phyloP scores from a whole-genome alignment of 2,888 invertebrate species.

The Eupithecia vulgata region DNA sequence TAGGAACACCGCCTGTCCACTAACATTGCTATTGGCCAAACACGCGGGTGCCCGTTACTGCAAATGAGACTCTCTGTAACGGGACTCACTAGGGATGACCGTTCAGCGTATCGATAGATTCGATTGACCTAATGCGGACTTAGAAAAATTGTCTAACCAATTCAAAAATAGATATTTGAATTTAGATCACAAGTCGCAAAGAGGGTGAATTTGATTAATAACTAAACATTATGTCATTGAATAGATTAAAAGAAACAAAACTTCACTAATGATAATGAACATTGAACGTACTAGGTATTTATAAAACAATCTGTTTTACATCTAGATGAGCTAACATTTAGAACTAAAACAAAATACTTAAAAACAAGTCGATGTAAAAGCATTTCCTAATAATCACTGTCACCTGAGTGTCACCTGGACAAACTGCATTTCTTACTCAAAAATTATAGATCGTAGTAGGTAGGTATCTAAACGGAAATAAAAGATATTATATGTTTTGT shows the following conservation, averaged over 20 bases:
- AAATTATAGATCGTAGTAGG: too few relatives aligned
- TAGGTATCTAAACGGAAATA: too few relatives aligned
- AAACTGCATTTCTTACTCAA: neutral
- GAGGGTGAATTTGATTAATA: neutral
- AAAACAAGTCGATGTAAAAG: neutral
- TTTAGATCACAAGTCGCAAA: neutral
- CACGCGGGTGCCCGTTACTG: slow-evolving; percentile 41
- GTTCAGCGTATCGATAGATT: slow-evolving; percentile 35
- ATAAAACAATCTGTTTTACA: neutral
- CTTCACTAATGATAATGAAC: too few relatives aligned
- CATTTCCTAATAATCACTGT: neutral
- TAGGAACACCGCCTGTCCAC: neutral
- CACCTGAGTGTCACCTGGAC: too few relatives aligned
- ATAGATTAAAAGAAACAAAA: neutral
- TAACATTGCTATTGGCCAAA: slow-evolving; percentile 16
- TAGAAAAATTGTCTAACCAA: neutral
- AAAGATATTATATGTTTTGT: too few relatives aligned
- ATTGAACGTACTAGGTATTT: too few relatives aligned
- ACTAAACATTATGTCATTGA: neutral
- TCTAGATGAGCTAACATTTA: neutral
- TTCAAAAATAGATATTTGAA: neutral
- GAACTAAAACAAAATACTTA: neutral
- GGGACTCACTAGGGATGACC: slow-evolving; percentile 56
- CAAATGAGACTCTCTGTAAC: slow-evolving; percentile 67
- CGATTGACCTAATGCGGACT: slow-evolving; percentile 25